Conservation (phyloP, 2,888 invertebrate genomes). For the Andricus quercusramuli region DNA sequence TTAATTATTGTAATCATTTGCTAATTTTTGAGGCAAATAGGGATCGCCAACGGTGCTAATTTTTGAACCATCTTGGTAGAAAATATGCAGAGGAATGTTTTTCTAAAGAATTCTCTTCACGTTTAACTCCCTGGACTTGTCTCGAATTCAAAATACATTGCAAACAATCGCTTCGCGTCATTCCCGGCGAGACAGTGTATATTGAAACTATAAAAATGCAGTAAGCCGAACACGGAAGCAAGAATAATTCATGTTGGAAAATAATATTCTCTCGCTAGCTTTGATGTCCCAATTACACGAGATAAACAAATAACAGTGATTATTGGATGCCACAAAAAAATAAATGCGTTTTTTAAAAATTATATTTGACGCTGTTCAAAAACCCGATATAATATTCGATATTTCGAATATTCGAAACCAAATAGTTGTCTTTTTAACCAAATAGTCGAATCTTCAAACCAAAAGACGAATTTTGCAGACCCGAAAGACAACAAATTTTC, state of each 20-base stretch:
- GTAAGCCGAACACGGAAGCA: constrained; percentile 9
- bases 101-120: not conserved
- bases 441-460: no score
- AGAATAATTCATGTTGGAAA: constrained; percentile 4
- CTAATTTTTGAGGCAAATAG: not conserved
- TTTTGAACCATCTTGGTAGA: not conserved
- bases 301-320: not conserved
- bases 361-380: no score
- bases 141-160: not conserved
- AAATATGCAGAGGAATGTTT: constrained; percentile 5
- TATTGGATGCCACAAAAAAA: no score
- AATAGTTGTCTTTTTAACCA: no score
- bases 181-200: not conserved
- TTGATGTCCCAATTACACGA: not conserved
- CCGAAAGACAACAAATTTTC: no score
- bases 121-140: not conserved
- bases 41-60: not conserved
- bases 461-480: no score
- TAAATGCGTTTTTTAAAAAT: no score
- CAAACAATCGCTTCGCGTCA: not conserved
- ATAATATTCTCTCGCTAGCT: not conserved
- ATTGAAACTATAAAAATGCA: constrained; percentile 12
- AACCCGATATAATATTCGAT: no score
- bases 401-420: no score
- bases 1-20: not conserved